Percentiles rank a stretch among this genome's conserved stretches.
These are phyloP conservation scores for Trochalopteron elliotii DNA, from an alignment of 2,113 vertebrate genomes.

Conservation along the genomic window DNA sequence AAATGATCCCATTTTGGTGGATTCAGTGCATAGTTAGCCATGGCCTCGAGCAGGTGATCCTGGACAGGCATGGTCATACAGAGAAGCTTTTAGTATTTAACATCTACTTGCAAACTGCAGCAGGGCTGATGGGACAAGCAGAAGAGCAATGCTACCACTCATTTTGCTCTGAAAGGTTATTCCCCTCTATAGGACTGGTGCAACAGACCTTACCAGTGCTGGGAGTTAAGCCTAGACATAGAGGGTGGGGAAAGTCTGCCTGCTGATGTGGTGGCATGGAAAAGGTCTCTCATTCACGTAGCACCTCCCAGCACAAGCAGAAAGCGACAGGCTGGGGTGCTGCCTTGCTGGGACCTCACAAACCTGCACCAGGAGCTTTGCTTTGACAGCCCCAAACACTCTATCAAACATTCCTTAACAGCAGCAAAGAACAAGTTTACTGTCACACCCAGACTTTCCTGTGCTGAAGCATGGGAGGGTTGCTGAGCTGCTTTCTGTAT, in stretches of 20 bases:
- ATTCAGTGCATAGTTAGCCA: slow-evolving; percentile 59
- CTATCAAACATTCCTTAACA: not conserved
- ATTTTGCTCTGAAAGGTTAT: not conserved
- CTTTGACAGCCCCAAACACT: not conserved
- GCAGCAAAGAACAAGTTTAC: not conserved
- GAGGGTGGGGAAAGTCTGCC: not conserved
- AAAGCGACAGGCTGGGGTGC: accelerated
- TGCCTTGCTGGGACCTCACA: not conserved
- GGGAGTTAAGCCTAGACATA: not conserved
- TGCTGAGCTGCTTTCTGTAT: not conserved
- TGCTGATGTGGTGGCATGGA: not conserved
- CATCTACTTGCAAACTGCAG: not conserved
- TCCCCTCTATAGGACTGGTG: not conserved
- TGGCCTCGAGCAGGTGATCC: slow-evolving; percentile 2
- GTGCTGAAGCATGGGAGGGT: not conserved
- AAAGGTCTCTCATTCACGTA: not conserved
- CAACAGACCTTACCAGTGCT: not conserved
- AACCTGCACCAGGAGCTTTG: not conserved
- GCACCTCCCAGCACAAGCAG: not conserved
- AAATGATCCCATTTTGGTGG: slow-evolving; percentile 23
- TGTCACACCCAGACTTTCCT: not conserved
- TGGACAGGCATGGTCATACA: not conserved
- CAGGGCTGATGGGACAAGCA: not conserved
- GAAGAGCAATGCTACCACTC: not conserved
- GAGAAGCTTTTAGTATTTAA: not conserved